These are phyloP conservation scores for Acleris sparsana DNA, from an alignment of 2,888 invertebrate species.

Conservation along the genomic window DNA sequence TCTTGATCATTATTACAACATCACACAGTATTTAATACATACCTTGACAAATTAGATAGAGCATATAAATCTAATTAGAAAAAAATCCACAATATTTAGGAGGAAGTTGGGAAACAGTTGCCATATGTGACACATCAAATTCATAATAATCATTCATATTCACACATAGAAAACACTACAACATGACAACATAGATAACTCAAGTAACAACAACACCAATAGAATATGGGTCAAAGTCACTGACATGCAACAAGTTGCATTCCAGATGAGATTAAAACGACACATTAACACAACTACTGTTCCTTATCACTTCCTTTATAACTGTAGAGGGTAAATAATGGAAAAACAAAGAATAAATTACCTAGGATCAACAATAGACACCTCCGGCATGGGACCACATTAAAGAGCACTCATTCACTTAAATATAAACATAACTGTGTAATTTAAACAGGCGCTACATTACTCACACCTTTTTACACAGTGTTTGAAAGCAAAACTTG, in stretches of 20 bases:
- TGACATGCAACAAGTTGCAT: constrained; percentile 29
- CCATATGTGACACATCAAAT: not conserved
- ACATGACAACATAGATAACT: constrained; percentile 7
- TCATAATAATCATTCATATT: not conserved
- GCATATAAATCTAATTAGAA: not conserved
- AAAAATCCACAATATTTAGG: too few species aligned
- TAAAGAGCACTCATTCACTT: constrained; percentile 11
- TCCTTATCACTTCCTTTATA: constrained; percentile 16
- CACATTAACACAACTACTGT: constrained; percentile 1
- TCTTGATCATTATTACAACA: too few species aligned
- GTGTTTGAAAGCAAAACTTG: constrained; percentile 33
- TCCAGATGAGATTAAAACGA: constrained; percentile 5
- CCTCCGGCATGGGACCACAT: constrained; percentile 22
- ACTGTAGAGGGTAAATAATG: constrained; percentile 13
- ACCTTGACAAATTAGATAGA: too few species aligned
- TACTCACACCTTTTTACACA: constrained; percentile 26
- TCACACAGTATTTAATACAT: too few species aligned
- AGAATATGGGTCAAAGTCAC: constrained; percentile 35
- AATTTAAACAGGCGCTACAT: constrained; percentile 31
- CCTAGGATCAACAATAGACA: constrained; percentile 15
- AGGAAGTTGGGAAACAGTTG: not conserved
- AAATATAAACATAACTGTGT: constrained; percentile 28
- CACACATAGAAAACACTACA: constrained; percentile 1
- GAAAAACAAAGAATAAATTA: constrained; percentile 24
- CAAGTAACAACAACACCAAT: not conserved